phyloP scores from a whole-genome alignment of 2,888 invertebrate genomes.

The Tiphia femorata region DNA sequence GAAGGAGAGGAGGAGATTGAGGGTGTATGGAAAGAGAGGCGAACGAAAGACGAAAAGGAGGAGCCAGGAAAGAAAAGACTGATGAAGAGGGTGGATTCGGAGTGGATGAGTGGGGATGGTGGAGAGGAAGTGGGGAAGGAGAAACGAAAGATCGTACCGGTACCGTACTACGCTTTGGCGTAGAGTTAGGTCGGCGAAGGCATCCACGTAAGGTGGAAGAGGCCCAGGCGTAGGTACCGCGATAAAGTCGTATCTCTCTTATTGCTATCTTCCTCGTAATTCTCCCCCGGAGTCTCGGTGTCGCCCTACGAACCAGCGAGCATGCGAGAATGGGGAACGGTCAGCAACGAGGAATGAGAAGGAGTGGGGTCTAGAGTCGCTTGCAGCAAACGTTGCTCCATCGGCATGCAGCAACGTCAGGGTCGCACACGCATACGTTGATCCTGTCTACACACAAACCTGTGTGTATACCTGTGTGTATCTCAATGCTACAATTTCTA shows the following conservation, averaged over 20 bases:
- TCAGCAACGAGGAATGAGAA: slow-evolving; percentile 40
- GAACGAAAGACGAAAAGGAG: too few relatives aligned
- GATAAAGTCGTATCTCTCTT: slow-evolving; percentile 63
- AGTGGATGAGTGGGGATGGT: slow-evolving; percentile 19
- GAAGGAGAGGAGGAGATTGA: too few relatives aligned
- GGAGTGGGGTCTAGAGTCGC: not conserved
- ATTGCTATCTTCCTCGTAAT: slow-evolving; percentile 62
- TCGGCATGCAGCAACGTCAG: not conserved
- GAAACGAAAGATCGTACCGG: slow-evolving; percentile 8
- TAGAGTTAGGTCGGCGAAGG: slow-evolving; percentile 12
- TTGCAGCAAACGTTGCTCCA: slow-evolving; percentile 2
- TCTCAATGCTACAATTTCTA: slow-evolving; percentile 60
- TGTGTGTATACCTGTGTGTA: slow-evolving; percentile 47
- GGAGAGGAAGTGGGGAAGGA: too few relatives aligned
- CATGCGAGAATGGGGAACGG: slow-evolving; percentile 56
- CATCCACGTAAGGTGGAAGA: slow-evolving; percentile 16
- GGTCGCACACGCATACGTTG: slow-evolving; percentile 6
- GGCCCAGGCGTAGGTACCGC: slow-evolving; percentile 28
- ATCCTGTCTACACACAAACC: slow-evolving; percentile 17
- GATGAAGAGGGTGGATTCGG: too few relatives aligned
- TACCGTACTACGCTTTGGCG: slow-evolving; percentile 3
- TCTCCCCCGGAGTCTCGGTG: slow-evolving; percentile 54
- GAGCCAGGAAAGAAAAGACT: too few relatives aligned
- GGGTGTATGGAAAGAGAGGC: too few relatives aligned
- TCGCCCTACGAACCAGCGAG: slow-evolving; percentile 36